Base-by-base conservation (phyloP, 2,113 vertebrate genomes). In the Chionodraco myersi region DNA sequence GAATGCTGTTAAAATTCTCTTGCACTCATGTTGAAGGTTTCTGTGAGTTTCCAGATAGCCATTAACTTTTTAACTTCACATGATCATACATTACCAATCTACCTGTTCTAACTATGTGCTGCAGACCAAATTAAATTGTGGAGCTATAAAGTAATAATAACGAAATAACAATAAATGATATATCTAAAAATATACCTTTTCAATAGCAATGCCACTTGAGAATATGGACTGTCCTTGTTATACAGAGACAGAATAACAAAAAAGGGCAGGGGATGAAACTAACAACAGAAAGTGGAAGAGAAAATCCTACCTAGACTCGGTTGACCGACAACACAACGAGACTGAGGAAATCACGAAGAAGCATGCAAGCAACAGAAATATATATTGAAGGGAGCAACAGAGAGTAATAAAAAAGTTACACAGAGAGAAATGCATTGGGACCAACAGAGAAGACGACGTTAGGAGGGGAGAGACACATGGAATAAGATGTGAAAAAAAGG, bases 281-380 rank as follows among this genome's bases (percentile, higher is more conserved):
- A 79, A 75, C 54, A 72, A 53, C 78, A 74, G n/a, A 52, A 85
- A 79, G 51, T 34, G 63, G 51, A 54, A 14, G 45, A 78, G n/a
- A 74, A 30, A 74, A 81, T 51, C 70, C 79, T 26, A 15, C 14
- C 10, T 79, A 83, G 75, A 74, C 1, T 3, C 74, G 23, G 54
- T 60, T 57, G 64, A 63, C 11, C 3, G 13, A 84, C 7, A 10
- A 79, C 66, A 85, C 64, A 85, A 60, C 73, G 68, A 76, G 53
- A 80, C 57, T 51, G 51, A 64, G 60, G 69, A 86, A 81, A 87
- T 88, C 64, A 84, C 49, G 62, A 79, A 72, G 61, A 79, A n/a
- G 44, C 62, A 75, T 64, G 65, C 58, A 88, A 89, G 21, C 21
- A 21, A 86, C 68, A 86, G 79, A 84, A 84, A 87, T 65, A 83